Evolutionary conservation across 2,797 vertebrate genomes (phyloP).

Genomic region (Siniperca obscura): DNA sequence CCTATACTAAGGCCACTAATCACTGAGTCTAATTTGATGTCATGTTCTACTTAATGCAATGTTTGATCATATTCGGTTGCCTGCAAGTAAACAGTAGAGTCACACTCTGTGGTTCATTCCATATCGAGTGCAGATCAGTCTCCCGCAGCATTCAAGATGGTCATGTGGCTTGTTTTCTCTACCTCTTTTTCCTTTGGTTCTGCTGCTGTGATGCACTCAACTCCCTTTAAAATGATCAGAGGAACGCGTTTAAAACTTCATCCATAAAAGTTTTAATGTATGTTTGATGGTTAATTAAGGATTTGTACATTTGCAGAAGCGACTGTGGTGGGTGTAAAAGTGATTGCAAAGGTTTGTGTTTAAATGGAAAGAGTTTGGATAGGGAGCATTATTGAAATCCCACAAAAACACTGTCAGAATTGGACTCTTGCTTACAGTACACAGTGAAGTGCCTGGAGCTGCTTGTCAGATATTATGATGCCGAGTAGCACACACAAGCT

Average conservation of each 20-base stretch:
- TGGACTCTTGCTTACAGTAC: slow-evolving; percentile 23
- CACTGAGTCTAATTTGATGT: slow-evolving; percentile 53
- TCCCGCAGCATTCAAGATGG: slow-evolving; percentile 27
- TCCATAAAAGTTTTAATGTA: slow-evolving; percentile 61
- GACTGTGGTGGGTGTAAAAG: slow-evolving; percentile 28
- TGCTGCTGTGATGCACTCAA: slow-evolving; percentile 20
- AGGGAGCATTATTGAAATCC: slow-evolving; percentile 42
- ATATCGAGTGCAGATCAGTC: slow-evolving; percentile 30
- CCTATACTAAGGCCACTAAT: slow-evolving; percentile 55
- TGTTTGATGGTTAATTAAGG: slow-evolving; percentile 69
- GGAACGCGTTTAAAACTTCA: slow-evolving; percentile 48
- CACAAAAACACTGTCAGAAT: slow-evolving; percentile 38
- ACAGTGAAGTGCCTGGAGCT: slow-evolving; percentile 47
- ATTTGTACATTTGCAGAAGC: slow-evolving; percentile 50
- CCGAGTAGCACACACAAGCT: slow-evolving; percentile 41
- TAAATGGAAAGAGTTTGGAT: slow-evolving; percentile 52
- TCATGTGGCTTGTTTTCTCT: slow-evolving; percentile 1
- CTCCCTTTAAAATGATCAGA: slow-evolving; percentile 55
- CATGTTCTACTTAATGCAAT: slow-evolving; percentile 54
- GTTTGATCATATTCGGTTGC: slow-evolving; percentile 33
- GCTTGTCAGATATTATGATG: slow-evolving; percentile 57
- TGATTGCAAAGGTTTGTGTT: slow-evolving; percentile 49
- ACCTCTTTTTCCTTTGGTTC: slow-evolving; percentile 13
- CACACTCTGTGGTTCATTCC: background rate
- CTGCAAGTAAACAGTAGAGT: slow-evolving; percentile 20